Evolutionary conservation across 2,888 invertebrate genomes (phyloP).

Genomic region (Drosophila gaucha): DNA sequence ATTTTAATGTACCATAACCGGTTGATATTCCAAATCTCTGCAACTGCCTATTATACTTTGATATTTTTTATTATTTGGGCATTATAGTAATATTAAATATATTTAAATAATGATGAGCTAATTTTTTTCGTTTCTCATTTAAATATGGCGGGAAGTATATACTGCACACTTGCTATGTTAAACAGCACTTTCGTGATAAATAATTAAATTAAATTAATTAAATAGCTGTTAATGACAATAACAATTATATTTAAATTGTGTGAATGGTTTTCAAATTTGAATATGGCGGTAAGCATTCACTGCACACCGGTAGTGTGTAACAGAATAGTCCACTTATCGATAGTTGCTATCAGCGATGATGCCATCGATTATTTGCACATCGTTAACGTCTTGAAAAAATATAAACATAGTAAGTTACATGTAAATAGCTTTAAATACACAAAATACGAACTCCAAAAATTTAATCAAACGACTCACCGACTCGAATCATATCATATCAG

Average conservation of each 20-base stretch:
- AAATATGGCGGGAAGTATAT: no score
- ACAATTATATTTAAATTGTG: no score
- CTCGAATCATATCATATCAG: not conserved
- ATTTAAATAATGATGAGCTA: not conserved
- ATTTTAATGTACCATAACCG: not conserved
- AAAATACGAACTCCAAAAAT: not conserved
- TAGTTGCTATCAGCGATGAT: not conserved
- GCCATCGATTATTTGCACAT: constrained; percentile 1
- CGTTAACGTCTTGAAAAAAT: not conserved
- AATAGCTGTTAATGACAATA: no score
- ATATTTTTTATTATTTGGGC: not conserved
- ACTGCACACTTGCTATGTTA: not conserved
- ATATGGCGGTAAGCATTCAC: not conserved
- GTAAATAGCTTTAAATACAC: not conserved
- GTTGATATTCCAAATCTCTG: not conserved
- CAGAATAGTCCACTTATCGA: not conserved
- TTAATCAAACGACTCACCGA: not conserved
- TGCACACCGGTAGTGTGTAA: not conserved
- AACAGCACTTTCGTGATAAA: not conserved
- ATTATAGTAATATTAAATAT: not conserved
- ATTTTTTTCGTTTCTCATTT: not conserved
- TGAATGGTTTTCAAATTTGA: not conserved
- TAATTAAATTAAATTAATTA: no score
- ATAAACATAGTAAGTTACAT: not conserved
- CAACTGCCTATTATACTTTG: no score